These are phyloP conservation scores for Tribolium freemani DNA, from an alignment of 2,888 invertebrate genomes.

Conservation along the genomic window DNA sequence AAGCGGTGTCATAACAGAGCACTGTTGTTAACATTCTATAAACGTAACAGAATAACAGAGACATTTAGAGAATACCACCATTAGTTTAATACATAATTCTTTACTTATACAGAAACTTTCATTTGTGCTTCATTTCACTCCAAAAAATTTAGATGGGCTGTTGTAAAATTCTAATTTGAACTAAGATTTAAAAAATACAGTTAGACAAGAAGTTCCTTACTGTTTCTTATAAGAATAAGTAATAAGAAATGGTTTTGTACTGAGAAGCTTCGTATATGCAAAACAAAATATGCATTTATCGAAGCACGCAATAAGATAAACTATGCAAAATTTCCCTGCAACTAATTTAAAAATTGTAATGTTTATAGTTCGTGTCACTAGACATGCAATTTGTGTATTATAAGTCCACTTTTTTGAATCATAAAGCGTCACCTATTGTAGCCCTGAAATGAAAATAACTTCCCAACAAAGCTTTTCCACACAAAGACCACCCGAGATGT, in stretches of 20 bases:
- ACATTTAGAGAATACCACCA: no score
- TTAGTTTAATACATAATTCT: no score
- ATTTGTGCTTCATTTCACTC: no score
- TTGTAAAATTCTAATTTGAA: no score
- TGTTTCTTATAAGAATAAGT: no score
- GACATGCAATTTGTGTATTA: slow-evolving; percentile 30
- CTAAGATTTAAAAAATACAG: no score
- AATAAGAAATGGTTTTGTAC: not conserved
- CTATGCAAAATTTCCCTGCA: slow-evolving; percentile 16
- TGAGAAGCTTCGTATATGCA: not conserved
- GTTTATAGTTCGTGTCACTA: slow-evolving; percentile 24
- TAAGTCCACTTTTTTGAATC: slow-evolving; percentile 11
- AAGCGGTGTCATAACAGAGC: no score
- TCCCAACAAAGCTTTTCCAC: not conserved
- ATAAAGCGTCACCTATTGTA: slow-evolving; percentile 11
- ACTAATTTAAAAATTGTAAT: slow-evolving; percentile 30
- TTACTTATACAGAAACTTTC: no score
- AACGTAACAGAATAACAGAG: no score
- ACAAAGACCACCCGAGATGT: not conserved
- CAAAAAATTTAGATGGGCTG: no score
- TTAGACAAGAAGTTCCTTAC: no score
- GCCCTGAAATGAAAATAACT: not conserved
- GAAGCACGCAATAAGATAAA: slow-evolving; percentile 23
- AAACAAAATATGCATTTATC: slow-evolving; percentile 8
- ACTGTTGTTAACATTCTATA: no score